Evolutionary conservation across 2,797 vertebrate genomes (phyloP), one percentile per base, ranked within the genome.

Genomic region (Mareca strepera): DNA sequence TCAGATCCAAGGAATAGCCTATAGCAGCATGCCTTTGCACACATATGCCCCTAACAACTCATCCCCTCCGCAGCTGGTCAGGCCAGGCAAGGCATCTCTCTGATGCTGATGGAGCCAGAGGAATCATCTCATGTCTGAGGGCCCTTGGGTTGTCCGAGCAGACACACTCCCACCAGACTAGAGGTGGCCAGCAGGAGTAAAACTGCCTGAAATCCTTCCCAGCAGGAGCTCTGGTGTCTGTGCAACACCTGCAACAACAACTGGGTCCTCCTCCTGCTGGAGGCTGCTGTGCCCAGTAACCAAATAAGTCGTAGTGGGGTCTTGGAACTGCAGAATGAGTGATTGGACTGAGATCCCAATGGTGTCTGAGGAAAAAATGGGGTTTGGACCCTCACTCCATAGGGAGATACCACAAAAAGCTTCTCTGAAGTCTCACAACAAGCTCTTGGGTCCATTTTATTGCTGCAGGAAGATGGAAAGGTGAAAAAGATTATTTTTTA

Each of bases 11-110:
- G 28, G 26, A 41, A 67, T 75, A 70, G 7, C 39, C 50, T 4
- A 1, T 0, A 1, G 39, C 78, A 73, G 37, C 12, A 9, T 1
- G 0, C 12, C 37, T 56, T 55, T 43, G 52, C 0, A 0, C 12
- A 1, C 14, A 43, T 76, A 8, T 76, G 50, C 35, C 43, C 39
- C 73, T 70, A 29, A 29, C 22, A 59, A 39, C 50, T 66, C 26
- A 28, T 6, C 4, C 4, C 8, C 12, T 60, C 56, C 1, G 0
- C 35, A 67, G 11, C 21, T 0, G 0, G 13, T 70, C 43, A n/a
- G 79, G n/a, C 46, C n/a, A 43, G 43, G 55, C 8, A 28, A 67
- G n/a, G 16, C 41, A 2, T 28, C 21, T 50, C 59, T 60, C n/a
- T 59, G 35, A 82, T 17, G n/a, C 15, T 21, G 18, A 44, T 12